Base-by-base conservation (phyloP, 1,140 invertebrate genomes). In the Zaprionus lachaisei region DNA sequence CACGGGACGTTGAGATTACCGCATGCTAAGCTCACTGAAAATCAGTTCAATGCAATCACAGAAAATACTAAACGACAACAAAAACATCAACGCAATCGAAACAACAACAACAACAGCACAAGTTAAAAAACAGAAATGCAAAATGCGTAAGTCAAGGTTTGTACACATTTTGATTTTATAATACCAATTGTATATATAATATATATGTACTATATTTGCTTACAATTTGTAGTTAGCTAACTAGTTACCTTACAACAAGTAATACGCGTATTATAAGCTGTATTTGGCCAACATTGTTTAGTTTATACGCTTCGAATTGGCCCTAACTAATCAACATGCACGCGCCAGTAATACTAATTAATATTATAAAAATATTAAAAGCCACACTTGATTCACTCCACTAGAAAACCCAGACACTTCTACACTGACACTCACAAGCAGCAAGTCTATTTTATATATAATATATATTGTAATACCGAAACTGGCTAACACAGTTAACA, bases 121-220 rank as follows among this genome's bases (percentile, higher is more conserved):
- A 56, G 56, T 67, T 75, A 63, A 71, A 86, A 58, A 74, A 69
- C 72, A 70, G 44, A 37, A 22, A 63, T 77, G 90, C 79, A 87
- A 90, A 47, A 79, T 81, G 65, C 85, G 84, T 89, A 89, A 91
- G 89, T 91, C 83, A 91, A 91, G 89, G 89, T 91, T 91, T 91
- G 89, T 91, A 91, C 86, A 90, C 84, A 68, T 79, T 81, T 77
- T 47, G 24, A 58, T 86, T 51, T 70, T 68, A 67, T 58, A 64
- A 38, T 61, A 80, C 51, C 34, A 47, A 67, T 26, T 69, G 58
- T 60, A 37, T 55, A 60, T 68, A 60, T 66, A 56, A 17, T 51
- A 67, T 37, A 56, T 68, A 38, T 64, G 49, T 20, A 17, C 15
- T 37, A 47, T 56, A 37, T 38, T 12, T 61, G 47, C 38, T 62